Conservation (phyloP, 2,113 vertebrate species). For the Notiomystis cincta region DNA sequence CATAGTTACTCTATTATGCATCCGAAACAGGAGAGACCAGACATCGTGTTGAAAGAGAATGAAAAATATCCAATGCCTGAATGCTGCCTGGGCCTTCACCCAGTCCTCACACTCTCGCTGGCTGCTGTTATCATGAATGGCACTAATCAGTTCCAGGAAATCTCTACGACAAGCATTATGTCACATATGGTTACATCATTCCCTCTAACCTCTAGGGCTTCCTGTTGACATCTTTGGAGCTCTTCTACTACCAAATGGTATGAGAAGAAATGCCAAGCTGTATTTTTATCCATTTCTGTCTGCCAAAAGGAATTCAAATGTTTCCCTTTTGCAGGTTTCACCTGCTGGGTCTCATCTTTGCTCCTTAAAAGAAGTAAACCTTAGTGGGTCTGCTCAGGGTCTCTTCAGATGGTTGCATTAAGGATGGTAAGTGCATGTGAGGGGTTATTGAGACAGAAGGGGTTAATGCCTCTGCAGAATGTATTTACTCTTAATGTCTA, state of each 20-base stretch:
- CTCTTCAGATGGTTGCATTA: not conserved
- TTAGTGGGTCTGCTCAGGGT: not conserved
- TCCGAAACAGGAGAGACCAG: constrained; percentile 1
- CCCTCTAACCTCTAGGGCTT: constrained; percentile 48
- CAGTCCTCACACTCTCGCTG: constrained; percentile 18
- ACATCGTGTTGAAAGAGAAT: not conserved
- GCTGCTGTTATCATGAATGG: constrained; percentile 39
- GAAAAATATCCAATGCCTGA: not conserved
- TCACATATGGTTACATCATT: constrained; percentile 48
- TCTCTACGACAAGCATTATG: constrained; percentile 43
- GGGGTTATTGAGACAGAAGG: not conserved
- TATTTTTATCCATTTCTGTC: constrained; percentile 34
- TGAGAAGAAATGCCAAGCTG: not conserved
- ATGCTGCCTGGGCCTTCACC: constrained; percentile 36
- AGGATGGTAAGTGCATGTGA: not conserved
- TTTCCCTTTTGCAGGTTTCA: not conserved
- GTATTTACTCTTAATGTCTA: not conserved
- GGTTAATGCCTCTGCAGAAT: not conserved
- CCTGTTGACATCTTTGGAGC: constrained; percentile 46
- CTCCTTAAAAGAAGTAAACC: not conserved
- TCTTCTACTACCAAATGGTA: constrained; percentile 21
- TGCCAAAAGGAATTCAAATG: not conserved
- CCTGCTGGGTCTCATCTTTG: not conserved
- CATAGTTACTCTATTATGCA: not conserved
- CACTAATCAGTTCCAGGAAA: constrained; percentile 55